A percentile compares a stretch with the other conserved stretches of the same genome.
Evolutionary conservation across 2,888 invertebrate genomes (phyloP).

Genomic region (Proisotoma minuta): DNA sequence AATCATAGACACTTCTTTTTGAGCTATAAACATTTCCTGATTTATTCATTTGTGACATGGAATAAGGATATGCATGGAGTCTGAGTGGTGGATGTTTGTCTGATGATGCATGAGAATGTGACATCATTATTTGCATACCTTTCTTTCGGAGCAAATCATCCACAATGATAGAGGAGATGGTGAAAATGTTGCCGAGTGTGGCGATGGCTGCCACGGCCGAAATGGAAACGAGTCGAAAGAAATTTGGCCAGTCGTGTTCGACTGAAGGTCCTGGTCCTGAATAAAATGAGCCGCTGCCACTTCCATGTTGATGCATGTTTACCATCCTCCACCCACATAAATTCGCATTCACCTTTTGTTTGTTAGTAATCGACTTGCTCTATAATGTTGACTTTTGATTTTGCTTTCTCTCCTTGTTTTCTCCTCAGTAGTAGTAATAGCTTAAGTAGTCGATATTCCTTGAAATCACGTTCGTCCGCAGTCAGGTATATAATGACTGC

Average conservation of each 20-base stretch:
- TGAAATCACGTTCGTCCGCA: no score
- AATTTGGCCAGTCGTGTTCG: conserved; percentile 61
- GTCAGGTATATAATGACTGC: no score
- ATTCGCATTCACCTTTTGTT: no score
- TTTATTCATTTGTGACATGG: not conserved
- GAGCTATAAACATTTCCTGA: not conserved
- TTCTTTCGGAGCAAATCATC: conserved; percentile 65
- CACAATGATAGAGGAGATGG: conserved; percentile 69
- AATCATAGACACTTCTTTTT: not conserved
- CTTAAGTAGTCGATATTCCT: no score
- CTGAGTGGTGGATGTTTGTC: not conserved
- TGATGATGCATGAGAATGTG: not conserved
- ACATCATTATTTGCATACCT: conserved; percentile 59
- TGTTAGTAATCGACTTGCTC: no score
- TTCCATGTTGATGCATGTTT: no score
- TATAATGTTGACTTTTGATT: no score
- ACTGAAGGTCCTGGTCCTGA: conserved; percentile 5
- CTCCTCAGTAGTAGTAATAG: no score
- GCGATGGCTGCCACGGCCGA: conserved; percentile 63
- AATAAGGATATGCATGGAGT: not conserved
- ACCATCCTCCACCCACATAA: no score
- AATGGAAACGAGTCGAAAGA: conserved; percentile 62
- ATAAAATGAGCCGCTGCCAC: no score
- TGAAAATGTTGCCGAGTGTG: conserved; percentile 69
- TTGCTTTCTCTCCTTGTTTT: no score